These are phyloP conservation scores for Cryptosula pallasiana DNA, from an alignment of 2,888 invertebrate genomes.

Conservation along the genomic window DNA sequence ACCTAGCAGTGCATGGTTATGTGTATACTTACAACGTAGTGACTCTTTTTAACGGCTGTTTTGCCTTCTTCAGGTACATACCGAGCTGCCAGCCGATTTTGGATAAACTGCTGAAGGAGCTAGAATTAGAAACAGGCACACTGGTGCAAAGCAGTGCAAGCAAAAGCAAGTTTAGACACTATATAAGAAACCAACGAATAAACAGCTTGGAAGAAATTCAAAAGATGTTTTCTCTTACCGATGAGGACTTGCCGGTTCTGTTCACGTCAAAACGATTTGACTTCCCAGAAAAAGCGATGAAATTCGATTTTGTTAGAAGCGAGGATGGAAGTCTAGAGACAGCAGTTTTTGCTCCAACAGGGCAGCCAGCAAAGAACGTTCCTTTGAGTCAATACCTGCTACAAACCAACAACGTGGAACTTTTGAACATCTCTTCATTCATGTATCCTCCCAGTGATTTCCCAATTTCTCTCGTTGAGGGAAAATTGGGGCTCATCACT, in stretches of 20 bases:
- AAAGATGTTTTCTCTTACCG: neutral
- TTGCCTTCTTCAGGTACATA: neutral
- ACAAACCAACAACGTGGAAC: neutral
- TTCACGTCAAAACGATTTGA: neutral
- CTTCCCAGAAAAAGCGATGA: neutral
- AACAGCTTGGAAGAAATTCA: neutral
- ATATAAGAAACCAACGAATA: neutral
- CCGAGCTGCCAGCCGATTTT: neutral
- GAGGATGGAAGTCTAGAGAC: neutral
- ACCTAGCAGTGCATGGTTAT: too few relatives aligned
- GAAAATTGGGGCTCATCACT: too few relatives aligned
- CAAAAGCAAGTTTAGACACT: neutral
- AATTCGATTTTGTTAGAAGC: neutral
- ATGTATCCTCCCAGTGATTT: neutral
- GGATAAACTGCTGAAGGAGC: neutral
- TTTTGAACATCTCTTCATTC: neutral
- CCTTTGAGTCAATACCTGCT: neutral
- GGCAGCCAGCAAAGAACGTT: neutral
- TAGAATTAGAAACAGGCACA: neutral
- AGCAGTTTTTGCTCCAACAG: neutral
- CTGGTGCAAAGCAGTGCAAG: neutral
- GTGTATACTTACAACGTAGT: too few relatives aligned
- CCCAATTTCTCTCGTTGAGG: too few relatives aligned
- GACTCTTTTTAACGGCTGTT: too few relatives aligned
- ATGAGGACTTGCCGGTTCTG: neutral